Evolutionary conservation across 2,797 vertebrate genomes (phyloP).

Genomic region (Chelon labrosus): DNA sequence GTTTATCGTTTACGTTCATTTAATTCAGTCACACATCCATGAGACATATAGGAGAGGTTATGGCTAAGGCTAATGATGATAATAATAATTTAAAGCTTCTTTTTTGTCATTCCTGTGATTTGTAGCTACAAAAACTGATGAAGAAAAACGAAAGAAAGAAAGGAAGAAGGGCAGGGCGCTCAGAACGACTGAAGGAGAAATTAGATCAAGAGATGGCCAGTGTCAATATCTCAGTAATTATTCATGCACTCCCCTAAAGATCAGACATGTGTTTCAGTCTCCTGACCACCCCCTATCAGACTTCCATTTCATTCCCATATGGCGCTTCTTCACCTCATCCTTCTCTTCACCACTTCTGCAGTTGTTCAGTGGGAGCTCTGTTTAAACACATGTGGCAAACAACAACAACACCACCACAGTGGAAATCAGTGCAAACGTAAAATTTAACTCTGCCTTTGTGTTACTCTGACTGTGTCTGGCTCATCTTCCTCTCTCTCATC

Average conservation of each 20-base stretch:
- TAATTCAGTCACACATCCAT: not conserved
- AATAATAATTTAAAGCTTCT: not conserved
- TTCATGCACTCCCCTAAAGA: slow-evolving; percentile 50
- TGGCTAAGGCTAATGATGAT: not conserved
- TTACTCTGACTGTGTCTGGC: slow-evolving; percentile 10
- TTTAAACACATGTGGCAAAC: slow-evolving; percentile 27
- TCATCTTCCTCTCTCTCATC: slow-evolving; percentile 29
- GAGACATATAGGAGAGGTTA: not conserved
- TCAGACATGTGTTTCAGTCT: slow-evolving; percentile 1
- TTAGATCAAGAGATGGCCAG: slow-evolving; percentile 13
- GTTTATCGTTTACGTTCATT: not conserved
- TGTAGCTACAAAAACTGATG: not conserved
- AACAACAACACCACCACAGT: slow-evolving; percentile 9
- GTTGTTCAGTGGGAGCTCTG: slow-evolving; percentile 1
- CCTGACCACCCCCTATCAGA: not conserved
- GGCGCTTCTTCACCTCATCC: not conserved
- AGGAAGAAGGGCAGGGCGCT: not conserved
- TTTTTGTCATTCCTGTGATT: not conserved
- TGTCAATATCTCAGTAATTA: slow-evolving; percentile 66
- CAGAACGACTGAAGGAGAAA: not conserved
- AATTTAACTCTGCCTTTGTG: slow-evolving; percentile 36
- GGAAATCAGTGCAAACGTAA: slow-evolving; percentile 39
- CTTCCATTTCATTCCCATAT: slow-evolving; percentile 10
- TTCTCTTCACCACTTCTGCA: slow-evolving; percentile 5
- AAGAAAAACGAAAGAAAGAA: not conserved